Base-by-base conservation (phyloP, 2,888 invertebrate genomes). In the Eudemis profundana region DNA sequence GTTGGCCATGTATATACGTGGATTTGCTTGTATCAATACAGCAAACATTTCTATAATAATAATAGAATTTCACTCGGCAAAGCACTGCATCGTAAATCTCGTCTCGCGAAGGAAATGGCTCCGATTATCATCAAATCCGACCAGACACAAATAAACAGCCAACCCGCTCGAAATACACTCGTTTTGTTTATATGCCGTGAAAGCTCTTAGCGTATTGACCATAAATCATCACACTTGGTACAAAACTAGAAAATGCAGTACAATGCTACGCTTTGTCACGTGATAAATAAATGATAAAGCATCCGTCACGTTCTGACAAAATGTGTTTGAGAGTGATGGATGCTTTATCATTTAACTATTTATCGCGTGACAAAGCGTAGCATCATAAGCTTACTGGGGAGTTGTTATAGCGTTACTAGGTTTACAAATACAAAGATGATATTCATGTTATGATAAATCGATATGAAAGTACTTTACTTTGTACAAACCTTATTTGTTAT, bases 121-220 rank as follows among this genome's bases (percentile, higher is more conserved):
- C 42, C 17, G 56, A 56, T 27, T 56, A 56, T 56, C 56, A 56
- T 56, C 56, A 56, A 23, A 56, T 29, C 42, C 51, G 57, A 42
- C 50, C 72, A 72, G 72, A 72, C 72, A 69, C 61, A 72, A 72
- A 72, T 70, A 72, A 70, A 72, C 70, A 17, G 23, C 15, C 17
- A 42, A 68, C 56, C 29, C 42, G 69, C 66, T 69, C 67, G 72
- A 70, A 67, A 66, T 67, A 69, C 51, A 68, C 66, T 49, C 60
- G n/a, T 19, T 67, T 68, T 72, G 69, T 68, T 69, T 68, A 69
- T 67, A 68, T 47, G 36, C 44, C 40, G 19, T 62, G 68, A 62
- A 54, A 70, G 68, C 68, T 57, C 61, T 69, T 69, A 69, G 62
- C 62, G 40, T 17, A 27, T 54, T 40, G 17, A 29, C n/a, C 12